Percentiles rank a stretch among this genome's conserved stretches.
These are phyloP conservation scores for Poicephalus meyeri DNA, from an alignment of 2,113 vertebrate species.

Conservation along the genomic window DNA sequence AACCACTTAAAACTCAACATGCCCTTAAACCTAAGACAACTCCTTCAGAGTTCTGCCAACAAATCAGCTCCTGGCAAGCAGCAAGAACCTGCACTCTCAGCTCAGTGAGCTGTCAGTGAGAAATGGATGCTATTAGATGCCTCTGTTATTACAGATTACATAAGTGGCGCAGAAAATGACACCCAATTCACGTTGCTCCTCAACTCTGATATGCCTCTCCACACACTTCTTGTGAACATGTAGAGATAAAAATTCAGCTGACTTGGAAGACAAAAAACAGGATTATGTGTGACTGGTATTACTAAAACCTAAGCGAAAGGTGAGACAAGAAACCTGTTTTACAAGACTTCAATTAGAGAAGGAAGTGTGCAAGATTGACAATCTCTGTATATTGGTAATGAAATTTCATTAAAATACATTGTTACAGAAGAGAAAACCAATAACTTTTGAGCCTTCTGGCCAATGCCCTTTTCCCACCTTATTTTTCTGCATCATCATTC, in stretches of 20 bases:
- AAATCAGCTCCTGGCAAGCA: not conserved
- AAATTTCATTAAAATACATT: not conserved
- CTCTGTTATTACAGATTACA: constrained; percentile 25
- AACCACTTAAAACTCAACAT: not conserved
- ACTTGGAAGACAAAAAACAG: not conserved
- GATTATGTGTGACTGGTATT: not conserved
- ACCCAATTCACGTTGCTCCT: not conserved
- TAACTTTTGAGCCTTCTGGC: not conserved
- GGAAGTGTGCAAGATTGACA: not conserved
- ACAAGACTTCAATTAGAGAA: not conserved
- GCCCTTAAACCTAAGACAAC: not conserved
- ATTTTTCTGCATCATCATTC: not conserved
- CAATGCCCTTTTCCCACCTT: not conserved
- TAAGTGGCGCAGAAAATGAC: constrained; percentile 21
- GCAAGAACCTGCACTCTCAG: not conserved
- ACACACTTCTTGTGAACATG: not conserved
- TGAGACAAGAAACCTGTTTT: not conserved
- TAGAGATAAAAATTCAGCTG: not conserved
- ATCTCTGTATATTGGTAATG: not conserved
- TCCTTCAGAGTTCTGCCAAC: not conserved
- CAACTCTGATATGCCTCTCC: not conserved
- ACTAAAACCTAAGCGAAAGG: not conserved
- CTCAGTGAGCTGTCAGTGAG: not conserved
- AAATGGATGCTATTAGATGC: not conserved
- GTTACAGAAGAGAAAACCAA: not conserved